These are phyloP conservation scores for Chaunax sp. DNA, from an alignment of 2,797 vertebrate genomes.

Conservation along the genomic window DNA sequence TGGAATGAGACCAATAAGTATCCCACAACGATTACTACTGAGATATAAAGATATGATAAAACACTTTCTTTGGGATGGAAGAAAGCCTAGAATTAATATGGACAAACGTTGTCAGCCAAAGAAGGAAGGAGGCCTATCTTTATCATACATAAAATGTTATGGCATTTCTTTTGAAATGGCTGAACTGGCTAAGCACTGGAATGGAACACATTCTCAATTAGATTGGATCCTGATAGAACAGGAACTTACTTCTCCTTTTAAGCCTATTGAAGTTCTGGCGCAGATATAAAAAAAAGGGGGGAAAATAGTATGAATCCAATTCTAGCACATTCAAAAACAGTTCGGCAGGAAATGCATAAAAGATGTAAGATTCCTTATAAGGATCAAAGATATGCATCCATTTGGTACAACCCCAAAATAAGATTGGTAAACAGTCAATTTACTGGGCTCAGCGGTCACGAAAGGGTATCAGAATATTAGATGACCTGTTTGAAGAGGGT, in stretches of 20 bases:
- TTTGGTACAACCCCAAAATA: background rate
- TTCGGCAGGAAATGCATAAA: too few relatives aligned
- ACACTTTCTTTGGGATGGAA: background rate
- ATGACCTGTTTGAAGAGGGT: background rate
- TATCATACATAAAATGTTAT: constrained; percentile 16
- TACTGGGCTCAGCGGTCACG: background rate
- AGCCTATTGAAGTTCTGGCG: background rate
- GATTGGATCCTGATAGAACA: constrained; percentile 5
- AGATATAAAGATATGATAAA: constrained; percentile 1
- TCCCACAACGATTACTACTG: too few relatives aligned
- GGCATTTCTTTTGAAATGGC: constrained; percentile 16
- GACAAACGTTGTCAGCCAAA: too few relatives aligned
- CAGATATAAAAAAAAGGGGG: too few relatives aligned
- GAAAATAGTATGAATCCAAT: too few relatives aligned
- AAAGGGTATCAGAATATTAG: too few relatives aligned
- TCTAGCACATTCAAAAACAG: background rate
- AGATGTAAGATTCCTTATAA: too few relatives aligned
- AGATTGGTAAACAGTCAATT: background rate
- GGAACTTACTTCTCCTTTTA: background rate
- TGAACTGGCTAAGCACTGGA: background rate
- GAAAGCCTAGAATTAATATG: background rate
- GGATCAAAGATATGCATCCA: too few relatives aligned
- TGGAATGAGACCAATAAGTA: background rate
- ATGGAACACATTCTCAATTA: too few relatives aligned
- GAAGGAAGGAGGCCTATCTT: background rate